phyloP scores from a whole-genome alignment of 2,888 invertebrate species.

The Acholoe squamosa region DNA sequence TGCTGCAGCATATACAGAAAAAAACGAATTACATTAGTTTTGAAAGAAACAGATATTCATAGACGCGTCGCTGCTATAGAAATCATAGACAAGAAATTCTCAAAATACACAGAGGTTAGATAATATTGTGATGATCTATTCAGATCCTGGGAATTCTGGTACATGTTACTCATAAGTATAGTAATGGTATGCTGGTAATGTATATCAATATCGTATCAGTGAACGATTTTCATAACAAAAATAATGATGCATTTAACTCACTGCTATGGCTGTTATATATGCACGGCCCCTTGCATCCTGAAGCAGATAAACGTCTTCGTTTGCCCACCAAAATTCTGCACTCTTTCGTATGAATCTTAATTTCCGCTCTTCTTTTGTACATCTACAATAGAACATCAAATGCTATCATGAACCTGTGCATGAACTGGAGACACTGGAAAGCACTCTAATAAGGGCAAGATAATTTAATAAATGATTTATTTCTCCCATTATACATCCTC shows the following conservation, averaged over 20 bases:
- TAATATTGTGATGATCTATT: not conserved
- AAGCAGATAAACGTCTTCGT: not conserved
- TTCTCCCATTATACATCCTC: not conserved
- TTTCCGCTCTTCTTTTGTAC: not conserved
- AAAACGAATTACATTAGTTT: not conserved
- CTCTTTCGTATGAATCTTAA: slow-evolving; percentile 3
- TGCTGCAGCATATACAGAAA: not conserved
- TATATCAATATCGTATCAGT: no score
- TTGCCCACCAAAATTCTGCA: not conserved
- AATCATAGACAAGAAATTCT: not conserved
- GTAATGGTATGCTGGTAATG: not conserved
- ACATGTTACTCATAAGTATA: not conserved
- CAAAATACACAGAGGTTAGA: not conserved
- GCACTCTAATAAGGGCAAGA: not conserved
- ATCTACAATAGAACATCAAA: not conserved
- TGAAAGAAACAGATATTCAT: not conserved
- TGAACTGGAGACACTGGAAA: not conserved
- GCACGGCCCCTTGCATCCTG: slow-evolving; percentile 4
- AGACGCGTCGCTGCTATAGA: not conserved
- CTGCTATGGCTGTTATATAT: not conserved
- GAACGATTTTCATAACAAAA: no score
- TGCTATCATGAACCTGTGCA: not conserved
- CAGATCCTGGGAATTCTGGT: not conserved
- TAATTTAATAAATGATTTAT: not conserved
- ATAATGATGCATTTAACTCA: no score